These are phyloP conservation scores for Galerucella nymphaeae DNA, from an alignment of 2,888 invertebrate genomes.

Conservation along the genomic window DNA sequence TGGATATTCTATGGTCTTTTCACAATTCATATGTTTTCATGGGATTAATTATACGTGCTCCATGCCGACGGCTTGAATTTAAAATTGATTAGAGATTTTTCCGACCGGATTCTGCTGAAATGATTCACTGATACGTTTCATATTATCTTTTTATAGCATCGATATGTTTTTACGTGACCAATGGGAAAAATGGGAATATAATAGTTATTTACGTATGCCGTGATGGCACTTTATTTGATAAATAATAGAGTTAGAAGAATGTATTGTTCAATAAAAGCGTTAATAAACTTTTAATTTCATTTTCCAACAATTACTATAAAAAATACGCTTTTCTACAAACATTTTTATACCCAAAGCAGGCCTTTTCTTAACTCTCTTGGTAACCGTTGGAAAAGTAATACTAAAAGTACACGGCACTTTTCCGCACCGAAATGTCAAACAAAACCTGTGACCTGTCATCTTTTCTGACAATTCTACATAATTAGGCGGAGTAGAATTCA, in stretches of 20 bases:
- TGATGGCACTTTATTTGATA: background rate
- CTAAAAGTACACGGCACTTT: too few species aligned
- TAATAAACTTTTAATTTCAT: too few species aligned
- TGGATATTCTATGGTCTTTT: conserved; percentile 19
- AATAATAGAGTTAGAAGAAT: background rate
- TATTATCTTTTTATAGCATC: background rate
- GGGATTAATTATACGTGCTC: conserved; percentile 26
- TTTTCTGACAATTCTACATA: too few species aligned
- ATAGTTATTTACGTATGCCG: background rate
- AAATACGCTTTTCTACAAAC: too few species aligned
- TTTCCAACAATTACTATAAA: too few species aligned
- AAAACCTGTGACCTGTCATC: too few species aligned
- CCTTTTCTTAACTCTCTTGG: too few species aligned
- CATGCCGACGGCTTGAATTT: conserved; percentile 16
- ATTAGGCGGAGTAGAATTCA: too few species aligned
- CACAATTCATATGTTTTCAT: conserved; percentile 34
- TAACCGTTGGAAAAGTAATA: too few species aligned
- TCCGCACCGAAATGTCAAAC: too few species aligned
- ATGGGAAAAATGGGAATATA: background rate
- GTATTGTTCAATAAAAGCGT: too few species aligned
- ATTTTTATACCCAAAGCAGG: too few species aligned
- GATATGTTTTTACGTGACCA: background rate
- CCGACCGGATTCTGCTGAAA: conserved; percentile 14
- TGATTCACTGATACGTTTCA: conserved; percentile 15
- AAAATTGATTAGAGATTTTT: conserved; percentile 28